Base-by-base conservation (phyloP, 2,888 invertebrate species). In the Pharmacophagus antenor region DNA sequence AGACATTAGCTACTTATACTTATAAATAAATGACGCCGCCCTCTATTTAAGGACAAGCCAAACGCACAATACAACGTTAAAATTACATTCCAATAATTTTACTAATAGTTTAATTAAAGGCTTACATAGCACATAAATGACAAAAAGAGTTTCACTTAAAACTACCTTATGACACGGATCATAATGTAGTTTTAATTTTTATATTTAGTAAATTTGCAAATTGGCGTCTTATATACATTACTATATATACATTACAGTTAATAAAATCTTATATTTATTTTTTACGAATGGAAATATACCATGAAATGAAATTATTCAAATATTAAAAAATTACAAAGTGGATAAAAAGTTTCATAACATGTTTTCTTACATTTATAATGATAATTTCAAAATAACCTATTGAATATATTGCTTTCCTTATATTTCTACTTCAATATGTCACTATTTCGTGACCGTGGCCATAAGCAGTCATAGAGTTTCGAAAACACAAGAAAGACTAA, bases 1-100 rank as follows among this genome's bases (percentile, higher is more conserved):
- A 82, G 80, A 80, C 80, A 65, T 64, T 54, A 56, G 61, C 66
- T 65, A 63, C 64, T 68, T 65, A 47, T 56, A 52, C 41, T 61
- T 52, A 51, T 12, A 56, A 61, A 57, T 64, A 59, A 67, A 66
- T 61, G 58, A 56, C n/a, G 63, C 68, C 66, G 67, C 67, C 54
- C 5, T n/a, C 47, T 18, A 51, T 27, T 55, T 60, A 46, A 10
- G 21, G 59, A 50, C 55, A 55, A 27, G n/a, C 8, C 20, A 21
- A 31, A 57, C 23, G 25, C 23, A 52, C 37, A 22, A 58, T 31
- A 42, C n/a, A 12, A 48, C 25, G 23, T 44, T 44, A 44, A 44
- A 44, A 44, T 44, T 44, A 44, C 18, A 44, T 18, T 18, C 6
- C 42, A 20, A 44, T 44, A 18, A 44, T 15, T 37, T 31, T 10